Evolutionary conservation across 92 coral and sea anemone species (phyloP).

Genomic region (Zoanthus sociatus): DNA sequence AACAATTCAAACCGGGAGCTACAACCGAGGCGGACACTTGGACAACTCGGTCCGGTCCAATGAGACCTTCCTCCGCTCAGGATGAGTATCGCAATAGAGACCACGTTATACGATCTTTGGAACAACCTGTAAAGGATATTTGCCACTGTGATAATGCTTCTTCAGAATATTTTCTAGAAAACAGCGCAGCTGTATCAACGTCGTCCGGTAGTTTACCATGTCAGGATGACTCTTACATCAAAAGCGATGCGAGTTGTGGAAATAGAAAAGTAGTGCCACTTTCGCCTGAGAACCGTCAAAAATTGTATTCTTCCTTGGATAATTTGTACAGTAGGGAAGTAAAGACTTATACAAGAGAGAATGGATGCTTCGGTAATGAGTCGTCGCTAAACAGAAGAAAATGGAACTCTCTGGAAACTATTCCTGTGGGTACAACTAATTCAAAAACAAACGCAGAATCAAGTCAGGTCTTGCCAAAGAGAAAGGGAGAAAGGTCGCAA

Average conservation of each 20-base stretch:
- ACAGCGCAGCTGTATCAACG: conserved; percentile 42
- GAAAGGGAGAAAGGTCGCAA: neutral
- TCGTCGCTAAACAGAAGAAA: neutral
- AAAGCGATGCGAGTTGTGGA: conserved; percentile 11
- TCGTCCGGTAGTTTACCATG: conserved; percentile 41
- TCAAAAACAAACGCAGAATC: conserved; percentile 2
- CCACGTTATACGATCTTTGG: conserved; percentile 10
- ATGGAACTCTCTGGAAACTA: conserved; percentile 30
- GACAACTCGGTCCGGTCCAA: conserved; percentile 65
- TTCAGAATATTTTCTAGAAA: neutral
- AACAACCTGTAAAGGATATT: neutral
- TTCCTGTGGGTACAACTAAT: neutral
- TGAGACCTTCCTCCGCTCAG: conserved; percentile 63
- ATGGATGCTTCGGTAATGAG: neutral
- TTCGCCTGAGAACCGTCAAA: conserved; percentile 41
- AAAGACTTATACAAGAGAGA: neutral
- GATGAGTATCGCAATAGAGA: conserved; percentile 26
- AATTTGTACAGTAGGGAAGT: conserved; percentile 22
- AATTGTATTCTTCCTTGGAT: conserved; percentile 44
- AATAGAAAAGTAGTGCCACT: neutral
- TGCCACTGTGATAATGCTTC: conserved; percentile 41
- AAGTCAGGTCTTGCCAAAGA: neutral
- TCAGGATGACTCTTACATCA: conserved; percentile 23
- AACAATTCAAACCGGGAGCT: conserved; percentile 65
- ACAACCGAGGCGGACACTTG: neutral